Conservation (phyloP, 2,888 invertebrate species). For the Sesia apiformis region DNA sequence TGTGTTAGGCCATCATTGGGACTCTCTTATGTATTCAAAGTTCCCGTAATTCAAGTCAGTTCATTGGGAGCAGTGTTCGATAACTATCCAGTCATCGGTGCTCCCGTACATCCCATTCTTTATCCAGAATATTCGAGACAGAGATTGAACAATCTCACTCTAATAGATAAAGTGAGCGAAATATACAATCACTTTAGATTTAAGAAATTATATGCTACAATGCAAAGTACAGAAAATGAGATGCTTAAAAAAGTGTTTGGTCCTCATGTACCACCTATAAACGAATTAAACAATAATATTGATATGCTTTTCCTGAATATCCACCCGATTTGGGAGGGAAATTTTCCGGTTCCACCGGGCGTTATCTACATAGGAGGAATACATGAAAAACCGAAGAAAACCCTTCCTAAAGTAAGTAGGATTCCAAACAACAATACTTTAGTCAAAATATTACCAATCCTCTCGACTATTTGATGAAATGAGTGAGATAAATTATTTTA, state of each 20-base stretch:
- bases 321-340: slow-evolving; percentile 29
- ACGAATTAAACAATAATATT: slow-evolving; percentile 13
- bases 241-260: slow-evolving; percentile 21
- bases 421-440: neutral
- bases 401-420: slow-evolving; percentile 21
- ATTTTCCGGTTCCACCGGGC: slow-evolving; percentile 26
- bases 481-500: neutral
- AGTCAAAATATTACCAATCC: neutral
- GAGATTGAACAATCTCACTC: slow-evolving; percentile 1
- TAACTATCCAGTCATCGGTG: neutral
- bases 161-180: slow-evolving; percentile 24
- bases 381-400: slow-evolving; percentile 20
- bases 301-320: slow-evolving; percentile 29
- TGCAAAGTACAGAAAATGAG: slow-evolving; percentile 5
- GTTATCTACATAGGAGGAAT: slow-evolving; percentile 32
- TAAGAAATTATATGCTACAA: slow-evolving; percentile 3
- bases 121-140: neutral
- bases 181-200: slow-evolving; percentile 11
- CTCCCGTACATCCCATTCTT: slow-evolving; percentile 1
- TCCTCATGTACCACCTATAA: slow-evolving; percentile 1
- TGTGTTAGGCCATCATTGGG: slow-evolving; percentile 12
- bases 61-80: slow-evolving; percentile 19
- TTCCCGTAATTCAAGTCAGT: slow-evolving; percentile 29
- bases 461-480: neutral
- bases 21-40: slow-evolving; percentile 24